Base-by-base conservation (phyloP, 2,888 invertebrate genomes). In the Marasmarcha lunaedactyla region DNA sequence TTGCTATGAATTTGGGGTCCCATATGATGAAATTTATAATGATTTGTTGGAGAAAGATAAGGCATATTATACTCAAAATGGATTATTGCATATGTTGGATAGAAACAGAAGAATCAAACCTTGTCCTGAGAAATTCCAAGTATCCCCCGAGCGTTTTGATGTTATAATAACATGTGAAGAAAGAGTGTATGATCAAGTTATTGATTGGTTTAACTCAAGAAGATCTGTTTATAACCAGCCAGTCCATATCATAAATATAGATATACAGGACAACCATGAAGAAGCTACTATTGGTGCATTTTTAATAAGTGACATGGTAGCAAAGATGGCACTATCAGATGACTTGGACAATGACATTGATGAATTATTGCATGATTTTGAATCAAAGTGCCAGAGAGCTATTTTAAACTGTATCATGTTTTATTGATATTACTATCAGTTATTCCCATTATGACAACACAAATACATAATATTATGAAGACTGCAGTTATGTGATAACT, bases 201-300 rank as follows among this genome's bases (percentile, higher is more conserved):
- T 97, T 40, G 96, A 97, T 73, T 95, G 92, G 88, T 90, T 95
- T 87, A 94, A 95, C 51, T 90, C 87, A 20, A 86, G 92, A 58
- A 88, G 91, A 40, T 90, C 92, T 1, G 87, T 89, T 37, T 88
- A 90, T 52, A 94, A 93, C 71, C 91, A 94, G 39, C 93, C 95
- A 4, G 97, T 95, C 1, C 99, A 99, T 84, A 90, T 99, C 34
- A 92, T 99, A 41, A 99, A 99, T 71, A 91, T 99, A 52, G 99
- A 99, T 66, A 97, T 99, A 55, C 97, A 96, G 70, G 99, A 99
- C 83, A 99, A 99, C 78, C 97, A 98, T 51, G 99, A 99, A 71
- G 99, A 99, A 74, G 99, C 99, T 1, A 96, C 98, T 2, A 91
- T 99, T 61, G 99, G 99, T 49, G 98, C 99, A 26, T 98, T 98